Conservation (phyloP, 2,113 vertebrate species). For the Prinia subflava region DNA sequence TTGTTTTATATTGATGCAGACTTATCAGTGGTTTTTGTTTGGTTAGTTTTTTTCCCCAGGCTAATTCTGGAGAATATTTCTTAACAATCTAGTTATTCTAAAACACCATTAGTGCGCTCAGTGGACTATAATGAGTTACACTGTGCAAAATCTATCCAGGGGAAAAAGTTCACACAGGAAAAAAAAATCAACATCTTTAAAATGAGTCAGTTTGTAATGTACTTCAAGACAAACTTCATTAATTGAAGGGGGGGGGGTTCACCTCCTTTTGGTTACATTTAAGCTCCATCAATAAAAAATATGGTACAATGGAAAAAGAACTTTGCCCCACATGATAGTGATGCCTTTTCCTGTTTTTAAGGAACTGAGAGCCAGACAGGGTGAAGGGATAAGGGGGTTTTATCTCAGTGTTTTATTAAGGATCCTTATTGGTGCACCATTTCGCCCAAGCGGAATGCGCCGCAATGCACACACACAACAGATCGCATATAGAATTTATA, state of each 20-base stretch:
- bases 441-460: accelerated
- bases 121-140: neutral
- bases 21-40: neutral
- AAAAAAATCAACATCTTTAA: neutral
- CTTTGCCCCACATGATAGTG: neutral
- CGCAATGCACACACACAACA: accelerated
- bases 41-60: neutral
- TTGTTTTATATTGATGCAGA: neutral
- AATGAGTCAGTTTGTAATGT: neutral
- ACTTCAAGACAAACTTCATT: neutral
- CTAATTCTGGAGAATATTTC: neutral
- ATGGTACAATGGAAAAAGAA: neutral
- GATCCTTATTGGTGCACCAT: too few relatives aligned
- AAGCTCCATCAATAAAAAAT: neutral
- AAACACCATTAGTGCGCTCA: neutral
- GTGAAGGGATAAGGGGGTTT: neutral
- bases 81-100: neutral
- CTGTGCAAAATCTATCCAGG: neutral
- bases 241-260: neutral
- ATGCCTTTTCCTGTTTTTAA: neutral
- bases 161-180: neutral
- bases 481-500: accelerated
- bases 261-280: neutral
- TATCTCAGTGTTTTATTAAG: neutral
- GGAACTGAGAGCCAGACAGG: neutral